Percentiles rank a stretch among this genome's conserved stretches.
Conservation (phyloP, 2,888 invertebrate genomes). For the Cheilosia scutellata region DNA sequence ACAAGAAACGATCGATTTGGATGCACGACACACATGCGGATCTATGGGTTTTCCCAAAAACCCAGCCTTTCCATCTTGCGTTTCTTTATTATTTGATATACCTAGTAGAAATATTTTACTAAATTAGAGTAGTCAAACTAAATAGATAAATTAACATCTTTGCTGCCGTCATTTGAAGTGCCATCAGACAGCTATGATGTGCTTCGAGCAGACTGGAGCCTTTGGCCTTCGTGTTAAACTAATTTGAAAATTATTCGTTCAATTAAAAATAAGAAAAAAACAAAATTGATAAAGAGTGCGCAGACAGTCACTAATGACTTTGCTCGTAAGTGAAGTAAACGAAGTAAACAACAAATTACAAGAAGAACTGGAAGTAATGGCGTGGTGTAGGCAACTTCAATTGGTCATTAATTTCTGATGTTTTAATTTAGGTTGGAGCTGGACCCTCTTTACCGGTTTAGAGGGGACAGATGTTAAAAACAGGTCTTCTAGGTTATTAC, state of each 20-base stretch:
- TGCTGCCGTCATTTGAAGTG: conserved; percentile 1
- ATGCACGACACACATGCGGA: not conserved
- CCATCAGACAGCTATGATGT: not conserved
- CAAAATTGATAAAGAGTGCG: not conserved
- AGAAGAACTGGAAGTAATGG: conserved; percentile 12
- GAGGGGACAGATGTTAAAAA: not conserved
- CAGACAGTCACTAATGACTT: conserved; percentile 8
- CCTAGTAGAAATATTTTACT: conserved; percentile 17
- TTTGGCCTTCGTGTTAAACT: conserved; percentile 26
- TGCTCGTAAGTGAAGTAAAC: conserved; percentile 12
- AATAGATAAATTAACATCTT: conserved; percentile 26
- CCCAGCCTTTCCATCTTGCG: conserved; percentile 3
- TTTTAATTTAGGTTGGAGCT: conserved; percentile 28
- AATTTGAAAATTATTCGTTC: conserved; percentile 46
- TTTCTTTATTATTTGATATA: not conserved
- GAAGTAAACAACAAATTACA: conserved; percentile 25
- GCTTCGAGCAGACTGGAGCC: conserved; percentile 13
- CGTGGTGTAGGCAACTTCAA: conserved; percentile 1
- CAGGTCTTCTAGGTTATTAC: not conserved
- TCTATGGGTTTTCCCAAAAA: conserved; percentile 23
- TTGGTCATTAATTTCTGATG: conserved; percentile 39
- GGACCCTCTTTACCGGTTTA: not conserved
- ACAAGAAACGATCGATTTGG: not conserved
- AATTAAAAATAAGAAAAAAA: conserved; percentile 13
- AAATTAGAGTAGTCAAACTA: conserved; percentile 24